These are phyloP conservation scores for Halcyon chelicuti DNA, from an alignment of 2,797 vertebrate genomes.

Conservation along the genomic window DNA sequence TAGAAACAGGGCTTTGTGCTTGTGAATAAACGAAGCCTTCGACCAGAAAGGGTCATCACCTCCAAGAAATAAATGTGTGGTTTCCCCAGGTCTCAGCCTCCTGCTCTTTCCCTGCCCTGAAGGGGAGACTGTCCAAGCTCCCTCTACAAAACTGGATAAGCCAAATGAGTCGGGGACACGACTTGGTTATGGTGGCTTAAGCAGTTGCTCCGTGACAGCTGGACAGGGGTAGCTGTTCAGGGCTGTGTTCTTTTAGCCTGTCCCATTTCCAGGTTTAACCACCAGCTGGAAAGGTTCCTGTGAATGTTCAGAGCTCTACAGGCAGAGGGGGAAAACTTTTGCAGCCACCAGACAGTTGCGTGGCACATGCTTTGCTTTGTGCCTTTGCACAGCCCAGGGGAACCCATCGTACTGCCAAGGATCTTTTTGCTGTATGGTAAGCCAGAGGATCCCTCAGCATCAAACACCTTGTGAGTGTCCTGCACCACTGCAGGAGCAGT, in stretches of 20 bases:
- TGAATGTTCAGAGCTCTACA: not conserved
- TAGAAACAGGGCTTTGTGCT: not conserved
- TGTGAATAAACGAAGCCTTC: conserved; percentile 52
- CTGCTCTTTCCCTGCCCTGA: not conserved
- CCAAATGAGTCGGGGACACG: not conserved
- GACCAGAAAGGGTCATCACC: conserved; percentile 21
- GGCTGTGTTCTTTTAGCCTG: not conserved
- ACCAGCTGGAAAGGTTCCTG: not conserved
- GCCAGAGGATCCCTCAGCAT: not conserved
- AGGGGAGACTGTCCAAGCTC: not conserved
- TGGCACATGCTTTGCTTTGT: not conserved
- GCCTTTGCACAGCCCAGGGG: not conserved
- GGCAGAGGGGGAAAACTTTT: not conserved
- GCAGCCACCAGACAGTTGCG: not conserved
- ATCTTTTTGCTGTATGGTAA: not conserved
- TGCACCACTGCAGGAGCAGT: not conserved
- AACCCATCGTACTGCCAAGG: too few species aligned
- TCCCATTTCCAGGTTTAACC: not conserved
- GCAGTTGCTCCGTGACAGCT: not conserved
- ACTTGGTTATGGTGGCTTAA: not conserved
- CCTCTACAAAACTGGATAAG: not conserved
- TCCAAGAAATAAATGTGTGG: not conserved
- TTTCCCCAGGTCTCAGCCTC: not conserved
- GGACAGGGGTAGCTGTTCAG: not conserved
- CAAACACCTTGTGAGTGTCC: not conserved